Evolutionary conservation across 2,797 vertebrate genomes (phyloP).

Genomic region (Phoebastria nigripes): DNA sequence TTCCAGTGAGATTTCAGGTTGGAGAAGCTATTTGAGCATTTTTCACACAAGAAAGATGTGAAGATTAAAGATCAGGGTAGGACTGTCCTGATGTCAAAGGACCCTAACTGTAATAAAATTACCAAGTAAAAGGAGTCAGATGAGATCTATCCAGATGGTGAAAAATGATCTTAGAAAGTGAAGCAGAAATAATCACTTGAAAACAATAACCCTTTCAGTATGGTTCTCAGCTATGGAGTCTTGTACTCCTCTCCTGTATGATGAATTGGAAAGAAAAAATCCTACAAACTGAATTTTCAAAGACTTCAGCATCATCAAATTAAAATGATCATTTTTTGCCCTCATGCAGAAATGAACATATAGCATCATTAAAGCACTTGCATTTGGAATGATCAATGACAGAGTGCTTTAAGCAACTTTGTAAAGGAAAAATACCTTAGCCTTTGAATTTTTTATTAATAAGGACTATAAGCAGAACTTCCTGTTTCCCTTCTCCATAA

Average conservation of each 20-base stretch:
- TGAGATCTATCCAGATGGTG: not conserved
- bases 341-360: not conserved
- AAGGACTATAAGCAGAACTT: not conserved
- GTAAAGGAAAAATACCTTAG: not conserved
- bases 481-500: not conserved
- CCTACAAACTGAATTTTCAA: not conserved
- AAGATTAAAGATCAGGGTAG: not conserved
- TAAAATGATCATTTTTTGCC: not conserved
- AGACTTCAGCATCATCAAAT: not conserved
- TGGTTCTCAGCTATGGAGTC: not conserved
- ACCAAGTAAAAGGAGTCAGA: not conserved
- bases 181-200: not conserved
- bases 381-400: not conserved
- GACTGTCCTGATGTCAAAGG: not conserved
- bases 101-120: not conserved
- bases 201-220: not conserved
- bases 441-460: not conserved
- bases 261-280: not conserved
- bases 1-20: not conserved
- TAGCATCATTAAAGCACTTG: not conserved
- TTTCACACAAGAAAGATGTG: not conserved
- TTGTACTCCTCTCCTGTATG: not conserved
- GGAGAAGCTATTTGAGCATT: not conserved
- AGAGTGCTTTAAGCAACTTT: not conserved
- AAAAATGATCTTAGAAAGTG: not conserved